phyloP scores from a whole-genome alignment of 2,888 invertebrate genomes.

The Sinodicranocentrus sp. region DNA sequence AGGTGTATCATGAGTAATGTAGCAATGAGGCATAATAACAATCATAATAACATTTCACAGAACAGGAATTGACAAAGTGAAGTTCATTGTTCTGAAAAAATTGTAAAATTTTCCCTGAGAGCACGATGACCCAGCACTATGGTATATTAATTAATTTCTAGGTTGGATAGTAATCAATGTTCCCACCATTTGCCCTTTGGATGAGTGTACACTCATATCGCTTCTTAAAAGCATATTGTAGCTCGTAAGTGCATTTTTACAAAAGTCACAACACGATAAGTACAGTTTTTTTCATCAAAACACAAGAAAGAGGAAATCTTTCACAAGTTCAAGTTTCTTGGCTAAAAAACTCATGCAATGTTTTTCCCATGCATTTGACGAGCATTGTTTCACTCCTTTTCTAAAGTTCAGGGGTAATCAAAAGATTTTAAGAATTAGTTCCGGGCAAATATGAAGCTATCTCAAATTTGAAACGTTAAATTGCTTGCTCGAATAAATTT shows the following conservation, averaged over 20 bases:
- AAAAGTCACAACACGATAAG: slow-evolving; percentile 26
- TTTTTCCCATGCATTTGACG: slow-evolving; percentile 41
- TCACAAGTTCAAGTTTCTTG: slow-evolving; percentile 44
- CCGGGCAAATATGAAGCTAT: slow-evolving; percentile 33
- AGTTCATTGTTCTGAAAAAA: slow-evolving; percentile 70
- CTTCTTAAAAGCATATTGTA: neutral
- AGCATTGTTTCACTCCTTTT: neutral
- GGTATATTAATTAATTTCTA: slow-evolving; percentile 66
- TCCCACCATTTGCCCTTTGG: slow-evolving; percentile 66
- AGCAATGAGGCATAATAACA: neutral
- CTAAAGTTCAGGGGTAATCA: neutral
- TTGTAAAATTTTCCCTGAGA: slow-evolving; percentile 72
- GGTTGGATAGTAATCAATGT: slow-evolving; percentile 69
- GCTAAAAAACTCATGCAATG: slow-evolving; percentile 13
- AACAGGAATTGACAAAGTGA: slow-evolving; percentile 66
- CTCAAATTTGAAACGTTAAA: neutral
- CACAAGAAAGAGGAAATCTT: slow-evolving; percentile 33
- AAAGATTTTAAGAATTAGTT: slow-evolving; percentile 15
- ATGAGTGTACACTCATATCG: slow-evolving; percentile 6
- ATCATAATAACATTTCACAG: slow-evolving; percentile 33
- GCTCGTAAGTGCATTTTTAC: neutral
- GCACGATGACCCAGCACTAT: slow-evolving; percentile 72
- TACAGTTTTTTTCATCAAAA: slow-evolving; percentile 47
- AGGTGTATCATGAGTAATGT: too few species aligned
- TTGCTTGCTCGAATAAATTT: too few species aligned